Evolutionary conservation across 2,113 vertebrate genomes (phyloP).

Genomic region (Trogon melanurus): DNA sequence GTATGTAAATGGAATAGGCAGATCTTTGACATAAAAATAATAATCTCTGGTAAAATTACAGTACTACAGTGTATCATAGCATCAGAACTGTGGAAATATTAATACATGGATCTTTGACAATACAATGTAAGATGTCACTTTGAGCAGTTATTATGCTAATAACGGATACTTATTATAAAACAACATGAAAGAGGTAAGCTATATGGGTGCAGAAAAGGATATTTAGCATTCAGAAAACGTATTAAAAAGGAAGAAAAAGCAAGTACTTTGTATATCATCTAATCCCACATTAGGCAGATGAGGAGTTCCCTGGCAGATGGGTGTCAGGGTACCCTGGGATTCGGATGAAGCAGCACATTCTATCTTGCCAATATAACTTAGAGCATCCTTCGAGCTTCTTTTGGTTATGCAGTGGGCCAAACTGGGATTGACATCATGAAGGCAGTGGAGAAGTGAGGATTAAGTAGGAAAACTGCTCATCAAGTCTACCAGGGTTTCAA

Average conservation of each 20-base stretch:
- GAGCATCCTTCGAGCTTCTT: background rate
- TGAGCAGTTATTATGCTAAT: slow-evolving; percentile 67
- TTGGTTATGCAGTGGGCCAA: slow-evolving; percentile 2
- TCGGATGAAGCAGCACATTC: slow-evolving; percentile 13
- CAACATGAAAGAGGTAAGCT: slow-evolving; percentile 66
- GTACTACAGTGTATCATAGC: slow-evolving; percentile 44
- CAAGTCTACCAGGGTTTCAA: background rate
- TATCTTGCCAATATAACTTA: slow-evolving; percentile 10
- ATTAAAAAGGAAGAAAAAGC: slow-evolving; percentile 36
- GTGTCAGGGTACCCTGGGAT: slow-evolving; percentile 37
- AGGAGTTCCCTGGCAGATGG: slow-evolving; percentile 49
- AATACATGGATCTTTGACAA: slow-evolving; percentile 65
- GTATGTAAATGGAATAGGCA: slow-evolving; percentile 45
- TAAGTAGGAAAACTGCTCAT: background rate
- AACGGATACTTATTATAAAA: slow-evolving; percentile 56
- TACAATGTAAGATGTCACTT: slow-evolving; percentile 67
- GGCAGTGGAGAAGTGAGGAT: background rate
- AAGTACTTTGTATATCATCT: slow-evolving; percentile 28
- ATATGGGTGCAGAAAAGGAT: slow-evolving; percentile 37
- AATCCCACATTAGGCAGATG: slow-evolving; percentile 56
- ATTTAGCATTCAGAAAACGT: slow-evolving; percentile 49
- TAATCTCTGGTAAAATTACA: slow-evolving; percentile 61
- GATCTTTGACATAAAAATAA: slow-evolving; percentile 68
- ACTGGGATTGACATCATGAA: background rate
- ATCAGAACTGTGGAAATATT: slow-evolving; percentile 67